Evolutionary conservation across 2,888 invertebrate genomes (phyloP), one percentile per base, ranked within the genome.

Genomic region (Andrena bucephala): DNA sequence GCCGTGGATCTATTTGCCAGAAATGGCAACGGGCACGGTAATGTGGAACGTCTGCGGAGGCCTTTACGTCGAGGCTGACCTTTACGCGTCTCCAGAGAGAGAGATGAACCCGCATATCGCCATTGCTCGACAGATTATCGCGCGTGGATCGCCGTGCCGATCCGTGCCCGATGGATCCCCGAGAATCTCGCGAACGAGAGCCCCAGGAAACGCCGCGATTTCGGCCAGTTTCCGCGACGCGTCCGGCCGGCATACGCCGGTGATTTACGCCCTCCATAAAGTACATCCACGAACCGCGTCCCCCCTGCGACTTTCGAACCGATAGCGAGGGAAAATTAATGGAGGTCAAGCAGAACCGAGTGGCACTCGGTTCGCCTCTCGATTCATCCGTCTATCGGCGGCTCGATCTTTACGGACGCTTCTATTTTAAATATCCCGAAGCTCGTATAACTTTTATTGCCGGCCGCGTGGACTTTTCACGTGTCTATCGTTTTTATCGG

Each of bases 1-100:
- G 66, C 70, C 74, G 29, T 20, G 57, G 84, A 83, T 78, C 87
- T 81, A 86, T 89, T 89, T 89, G 86, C 88, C 89, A 88, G 88
- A 88, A 88, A 89, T 88, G 89, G 88, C 86, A 89, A 89, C 83
- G 85, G 83, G 83, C 72, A 85, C 87, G 83, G 85, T 82, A 86
- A 86, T 83, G 86, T 87, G 85, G 81, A 89, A 86, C 82, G 81
- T 85, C 86, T 82, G 75, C 69, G 69, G 82, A 89, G 87, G 89
- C 88, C 86, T 89, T 87, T 86, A 84, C 83, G 79, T 79, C 86
- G 83, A 60, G 62, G 80, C 69, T 86, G 84, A 89, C 88, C 88
- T 89, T 89, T 89, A 87, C 88, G 81, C 89, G 85, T 86, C 85
- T 83, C 80, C 33, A 71, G 67, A 66, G 78, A 85, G 84, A 86